These are phyloP conservation scores for Ypsolopha sequella DNA, from an alignment of 2,888 invertebrate genomes.

Conservation along the genomic window DNA sequence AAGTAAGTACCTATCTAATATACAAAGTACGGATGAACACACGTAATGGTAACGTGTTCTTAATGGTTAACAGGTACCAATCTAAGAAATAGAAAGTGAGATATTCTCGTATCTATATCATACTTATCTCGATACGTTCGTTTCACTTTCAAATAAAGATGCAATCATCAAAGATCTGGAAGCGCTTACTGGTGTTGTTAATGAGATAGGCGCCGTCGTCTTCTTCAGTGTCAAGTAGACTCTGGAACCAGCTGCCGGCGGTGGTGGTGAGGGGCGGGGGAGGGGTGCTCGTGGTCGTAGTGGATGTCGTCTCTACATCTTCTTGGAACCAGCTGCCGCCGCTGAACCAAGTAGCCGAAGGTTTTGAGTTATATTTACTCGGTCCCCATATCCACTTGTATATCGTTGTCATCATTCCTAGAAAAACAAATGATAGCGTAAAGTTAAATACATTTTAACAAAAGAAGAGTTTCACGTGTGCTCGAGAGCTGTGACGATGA, in stretches of 20 bases:
- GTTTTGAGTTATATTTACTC: constrained; percentile 17
- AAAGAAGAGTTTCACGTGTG: too few relatives aligned
- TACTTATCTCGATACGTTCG: not conserved
- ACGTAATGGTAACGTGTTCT: not conserved
- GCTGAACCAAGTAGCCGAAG: constrained; percentile 51
- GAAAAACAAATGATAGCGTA: constrained; percentile 3
- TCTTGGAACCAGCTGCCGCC: constrained; percentile 56
- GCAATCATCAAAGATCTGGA: not conserved
- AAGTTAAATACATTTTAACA: too few relatives aligned
- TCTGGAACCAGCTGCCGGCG: constrained; percentile 49
- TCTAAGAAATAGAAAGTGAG: constrained; percentile 1
- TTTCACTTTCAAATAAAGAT: not conserved
- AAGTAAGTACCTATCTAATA: too few relatives aligned
- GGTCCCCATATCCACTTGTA: constrained; percentile 44
- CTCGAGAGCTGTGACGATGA: too few relatives aligned
- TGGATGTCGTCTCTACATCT: constrained; percentile 20
- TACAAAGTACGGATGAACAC: not conserved
- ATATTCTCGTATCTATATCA: not conserved
- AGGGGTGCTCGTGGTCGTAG: constrained; percentile 36
- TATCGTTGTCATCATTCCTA: constrained; percentile 44
- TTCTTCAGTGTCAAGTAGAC: constrained; percentile 49
- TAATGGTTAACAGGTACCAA: not conserved
- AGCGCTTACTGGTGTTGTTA: constrained; percentile 19
- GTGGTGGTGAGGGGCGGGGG: constrained; percentile 28
- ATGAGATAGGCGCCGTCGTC: constrained; percentile 32